Conservation (phyloP, 2,113 vertebrate genomes). For the Himantopus leucocephalus region DNA sequence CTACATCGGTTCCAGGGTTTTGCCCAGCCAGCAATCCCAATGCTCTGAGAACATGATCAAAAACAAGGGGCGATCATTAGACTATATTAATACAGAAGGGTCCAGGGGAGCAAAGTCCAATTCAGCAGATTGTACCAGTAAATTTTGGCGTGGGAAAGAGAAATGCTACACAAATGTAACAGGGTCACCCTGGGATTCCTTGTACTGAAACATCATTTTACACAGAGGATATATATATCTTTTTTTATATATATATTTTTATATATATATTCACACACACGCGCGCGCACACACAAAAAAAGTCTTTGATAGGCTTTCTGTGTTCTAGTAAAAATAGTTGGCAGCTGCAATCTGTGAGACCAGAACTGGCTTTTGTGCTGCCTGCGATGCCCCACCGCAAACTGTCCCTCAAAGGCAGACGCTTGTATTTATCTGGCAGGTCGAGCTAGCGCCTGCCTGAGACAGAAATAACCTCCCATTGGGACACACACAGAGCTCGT, state of each 20-base stretch:
- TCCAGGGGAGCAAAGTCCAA: conserved; percentile 22
- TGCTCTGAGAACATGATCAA: conserved; percentile 19
- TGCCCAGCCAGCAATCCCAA: conserved; percentile 2
- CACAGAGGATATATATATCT: conserved; percentile 83
- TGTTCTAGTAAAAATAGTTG: conserved; percentile 81
- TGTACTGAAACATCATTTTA: conserved; percentile 85
- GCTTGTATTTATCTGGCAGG: conserved; percentile 94
- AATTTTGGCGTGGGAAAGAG: conserved; percentile 42
- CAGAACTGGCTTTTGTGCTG: conserved; percentile 67
- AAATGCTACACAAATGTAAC: conserved; percentile 71
- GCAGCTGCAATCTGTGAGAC: conserved; percentile 72
- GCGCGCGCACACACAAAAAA: conserved; percentile 57
- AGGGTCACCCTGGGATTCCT: conserved; percentile 88
- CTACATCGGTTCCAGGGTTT: background rate
- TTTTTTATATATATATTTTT: conserved; percentile 76
- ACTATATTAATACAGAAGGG: background rate
- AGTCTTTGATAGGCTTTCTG: conserved; percentile 82
- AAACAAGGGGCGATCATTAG: background rate
- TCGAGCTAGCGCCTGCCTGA: conserved; percentile 90
- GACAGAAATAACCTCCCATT: conserved; percentile 95
- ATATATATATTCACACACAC: conserved; percentile 55
- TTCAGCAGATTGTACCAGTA: conserved; percentile 19
- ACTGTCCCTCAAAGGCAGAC: conserved; percentile 88
- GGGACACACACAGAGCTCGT: conserved; percentile 95
- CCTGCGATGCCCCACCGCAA: conserved; percentile 53